These are phyloP conservation scores for Leptosomus discolor DNA, from an alignment of 2,113 vertebrate species.

Conservation along the genomic window DNA sequence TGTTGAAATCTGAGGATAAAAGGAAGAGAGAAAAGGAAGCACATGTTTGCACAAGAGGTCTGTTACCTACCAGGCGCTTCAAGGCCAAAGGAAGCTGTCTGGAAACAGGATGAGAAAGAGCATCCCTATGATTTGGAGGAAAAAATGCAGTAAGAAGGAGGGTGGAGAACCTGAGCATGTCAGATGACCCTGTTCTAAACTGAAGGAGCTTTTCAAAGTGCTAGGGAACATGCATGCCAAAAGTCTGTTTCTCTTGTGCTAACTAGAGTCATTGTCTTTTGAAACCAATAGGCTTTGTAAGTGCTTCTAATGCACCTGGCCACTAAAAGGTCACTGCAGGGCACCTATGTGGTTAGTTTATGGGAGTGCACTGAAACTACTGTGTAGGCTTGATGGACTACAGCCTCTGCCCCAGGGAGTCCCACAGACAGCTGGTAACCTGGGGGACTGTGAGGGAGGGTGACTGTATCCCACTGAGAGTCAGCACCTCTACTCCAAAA, in stretches of 20 bases:
- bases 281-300: rapidly evolving
- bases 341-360: rapidly evolving
- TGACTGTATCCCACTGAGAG: not conserved
- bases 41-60: not conserved
- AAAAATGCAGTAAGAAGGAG: not conserved
- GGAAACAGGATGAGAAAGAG: not conserved
- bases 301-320: not conserved
- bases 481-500: not conserved
- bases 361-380: not conserved
- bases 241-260: not conserved
- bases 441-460: not conserved
- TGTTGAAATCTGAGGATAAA: not conserved
- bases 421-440: not conserved
- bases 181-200: not conserved
- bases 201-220: not conserved
- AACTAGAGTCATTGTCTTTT: not conserved
- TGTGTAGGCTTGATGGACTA: not conserved
- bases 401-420: not conserved
- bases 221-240: rapidly evolving
- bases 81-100: not conserved
- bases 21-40: not conserved
- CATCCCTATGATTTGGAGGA: not conserved
- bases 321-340: not conserved
- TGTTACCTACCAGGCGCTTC: not conserved
- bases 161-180: not conserved